These are phyloP conservation scores for Rotaria socialis DNA, from an alignment of 2,888 invertebrate genomes.

Conservation along the genomic window DNA sequence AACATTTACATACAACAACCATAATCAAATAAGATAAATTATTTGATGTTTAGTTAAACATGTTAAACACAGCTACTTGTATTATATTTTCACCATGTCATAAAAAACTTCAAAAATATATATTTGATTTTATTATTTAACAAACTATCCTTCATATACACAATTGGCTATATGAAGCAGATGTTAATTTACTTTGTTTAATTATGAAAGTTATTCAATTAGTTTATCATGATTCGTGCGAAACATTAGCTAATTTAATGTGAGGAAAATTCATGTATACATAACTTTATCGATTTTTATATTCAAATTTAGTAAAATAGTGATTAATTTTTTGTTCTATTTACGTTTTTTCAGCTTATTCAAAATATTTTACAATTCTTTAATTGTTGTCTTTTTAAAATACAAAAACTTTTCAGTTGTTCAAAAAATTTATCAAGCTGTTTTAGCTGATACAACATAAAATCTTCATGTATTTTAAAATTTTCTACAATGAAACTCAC, in stretches of 20 bases:
- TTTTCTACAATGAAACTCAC: constrained; percentile 14
- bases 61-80: constrained; percentile 69
- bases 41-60: constrained; percentile 38
- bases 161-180: constrained; percentile 39
- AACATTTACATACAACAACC: constrained; percentile 47
- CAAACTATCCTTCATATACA: constrained; percentile 22
- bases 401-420: constrained; percentile 55
- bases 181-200: constrained; percentile 61
- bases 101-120: neutral
- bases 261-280: constrained; percentile 35
- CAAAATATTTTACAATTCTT: constrained; percentile 41
- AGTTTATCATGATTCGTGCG: neutral
- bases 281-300: constrained; percentile 37
- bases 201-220: constrained; percentile 64
- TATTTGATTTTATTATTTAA: constrained; percentile 35
- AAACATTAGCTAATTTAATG: constrained; percentile 10
- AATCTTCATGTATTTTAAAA: constrained; percentile 72
- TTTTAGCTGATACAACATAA: constrained; percentile 53
- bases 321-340: neutral
- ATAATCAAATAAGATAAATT: constrained; percentile 65
- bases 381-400: constrained; percentile 36
- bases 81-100: constrained; percentile 53
- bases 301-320: constrained; percentile 16
- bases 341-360: constrained; percentile 32
- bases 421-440: constrained; percentile 65